A percentile compares a stretch with the other conserved stretches of the same genome.
Conservation (phyloP, 53 echinoderm and acorn worm genomes). For the Holothuria leucospilota region DNA sequence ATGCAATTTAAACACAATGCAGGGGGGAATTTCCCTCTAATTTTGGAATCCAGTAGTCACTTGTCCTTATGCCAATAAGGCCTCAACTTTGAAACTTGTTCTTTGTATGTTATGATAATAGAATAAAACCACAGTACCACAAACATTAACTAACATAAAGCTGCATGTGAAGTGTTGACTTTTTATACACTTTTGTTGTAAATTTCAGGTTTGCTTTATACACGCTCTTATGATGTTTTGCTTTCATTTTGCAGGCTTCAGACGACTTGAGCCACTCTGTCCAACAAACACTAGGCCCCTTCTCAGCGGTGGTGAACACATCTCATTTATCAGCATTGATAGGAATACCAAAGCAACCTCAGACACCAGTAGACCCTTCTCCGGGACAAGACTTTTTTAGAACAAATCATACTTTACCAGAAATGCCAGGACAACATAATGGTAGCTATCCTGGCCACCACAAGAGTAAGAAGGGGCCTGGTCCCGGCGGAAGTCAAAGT, state of each 20-base stretch:
- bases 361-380: constrained; percentile 22
- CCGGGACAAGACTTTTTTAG: constrained; percentile 22
- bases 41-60: too few species aligned
- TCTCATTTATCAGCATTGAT: constrained; percentile 13
- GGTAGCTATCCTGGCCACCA: not conserved
- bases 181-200: too few species aligned
- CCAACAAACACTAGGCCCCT: constrained; percentile 26
- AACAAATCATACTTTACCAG: constrained; percentile 10
- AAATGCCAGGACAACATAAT: constrained; percentile 9
- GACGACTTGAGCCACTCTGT: constrained; percentile 29
- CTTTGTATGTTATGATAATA: too few species aligned
- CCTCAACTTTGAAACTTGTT: too few species aligned
- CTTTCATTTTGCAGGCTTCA: constrained; percentile 5
- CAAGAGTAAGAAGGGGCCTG: not conserved
- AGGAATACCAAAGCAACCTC: constrained; percentile 23
- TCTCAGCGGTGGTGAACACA: not conserved
- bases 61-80: too few species aligned
- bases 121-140: too few species aligned
- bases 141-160: too few species aligned
- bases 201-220: too few species aligned
- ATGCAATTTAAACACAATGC: too few species aligned
- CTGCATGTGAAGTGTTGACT: too few species aligned
- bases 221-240: not conserved
- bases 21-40: too few species aligned
- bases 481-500: too few species aligned